Conservation (phyloP, 2,113 vertebrate genomes). For the Labrus mixtus region DNA sequence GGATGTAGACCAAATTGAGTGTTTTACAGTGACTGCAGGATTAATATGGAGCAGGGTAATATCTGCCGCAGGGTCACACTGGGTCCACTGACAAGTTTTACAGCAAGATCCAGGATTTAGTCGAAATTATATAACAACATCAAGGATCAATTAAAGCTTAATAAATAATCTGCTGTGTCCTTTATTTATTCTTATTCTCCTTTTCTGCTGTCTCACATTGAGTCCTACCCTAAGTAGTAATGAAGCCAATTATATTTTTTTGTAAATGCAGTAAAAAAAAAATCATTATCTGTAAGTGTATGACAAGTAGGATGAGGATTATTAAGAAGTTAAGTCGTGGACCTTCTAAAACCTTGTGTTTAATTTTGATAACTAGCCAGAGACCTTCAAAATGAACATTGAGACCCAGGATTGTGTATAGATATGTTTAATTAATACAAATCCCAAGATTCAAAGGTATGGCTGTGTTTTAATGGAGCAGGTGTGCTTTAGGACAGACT, state of each 20-base stretch:
- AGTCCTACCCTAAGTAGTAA: too few relatives aligned
- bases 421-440: slow-evolving; percentile 41
- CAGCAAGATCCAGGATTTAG: slow-evolving; percentile 12
- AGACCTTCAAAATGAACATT: neutral
- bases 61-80: slow-evolving; percentile 62
- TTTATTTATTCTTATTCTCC: neutral
- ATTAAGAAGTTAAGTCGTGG: too few relatives aligned
- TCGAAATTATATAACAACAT: slow-evolving; percentile 31
- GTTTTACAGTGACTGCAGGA: slow-evolving; percentile 54
- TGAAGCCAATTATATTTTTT: too few relatives aligned
- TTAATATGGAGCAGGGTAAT: slow-evolving; percentile 44
- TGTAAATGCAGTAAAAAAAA: too few relatives aligned
- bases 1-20: slow-evolving; percentile 66
- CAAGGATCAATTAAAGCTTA: slow-evolving; percentile 22
- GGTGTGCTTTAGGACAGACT: slow-evolving; percentile 23
- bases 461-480: slow-evolving; percentile 42
- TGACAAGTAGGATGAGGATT: too few relatives aligned
- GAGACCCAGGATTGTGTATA: neutral
- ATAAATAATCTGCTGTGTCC: slow-evolving; percentile 11
- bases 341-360: neutral
- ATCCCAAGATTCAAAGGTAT: slow-evolving; percentile 22
- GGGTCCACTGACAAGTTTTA: slow-evolving; percentile 59
- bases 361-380: neutral
- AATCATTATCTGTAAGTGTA: too few relatives aligned
- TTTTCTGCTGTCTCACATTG: neutral